Percentiles rank a stretch among this genome's conserved stretches.
These are phyloP conservation scores for Rhabditoides inermis DNA, from an alignment of 2,888 invertebrate species.

Conservation along the genomic window DNA sequence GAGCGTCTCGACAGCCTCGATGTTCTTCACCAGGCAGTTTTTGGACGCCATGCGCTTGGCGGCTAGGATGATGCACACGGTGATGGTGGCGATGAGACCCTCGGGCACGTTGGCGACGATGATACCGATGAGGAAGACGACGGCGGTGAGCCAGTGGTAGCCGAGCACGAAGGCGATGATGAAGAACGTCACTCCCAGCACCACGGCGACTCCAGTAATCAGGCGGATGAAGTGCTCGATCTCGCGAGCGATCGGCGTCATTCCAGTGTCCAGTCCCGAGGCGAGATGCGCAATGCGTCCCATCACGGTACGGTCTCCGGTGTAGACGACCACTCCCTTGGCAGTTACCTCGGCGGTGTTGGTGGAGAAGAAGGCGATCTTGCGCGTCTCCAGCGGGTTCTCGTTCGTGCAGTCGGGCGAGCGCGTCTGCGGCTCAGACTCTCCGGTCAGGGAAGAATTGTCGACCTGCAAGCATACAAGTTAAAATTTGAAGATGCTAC, in stretches of 20 bases:
- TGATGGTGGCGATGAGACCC: conserved; percentile 90
- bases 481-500: no score
- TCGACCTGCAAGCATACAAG: conserved; percentile 55
- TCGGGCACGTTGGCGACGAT: conserved; percentile 99
- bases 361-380: conserved; percentile 59
- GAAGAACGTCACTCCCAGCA: conserved; percentile 81
- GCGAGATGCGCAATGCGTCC: conserved; percentile 68
- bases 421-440: conserved; percentile 58
- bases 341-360: conserved; percentile 60
- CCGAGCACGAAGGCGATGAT: conserved; percentile 90
- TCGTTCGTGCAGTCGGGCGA: conserved; percentile 57
- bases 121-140: conserved; percentile 93
- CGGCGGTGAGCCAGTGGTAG: conserved; percentile 90
- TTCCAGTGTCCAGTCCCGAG: conserved; percentile 80
- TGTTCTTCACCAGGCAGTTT: conserved; percentile 72
- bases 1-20: conserved; percentile 72
- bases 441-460: conserved; percentile 59
- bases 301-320: conserved; percentile 55
- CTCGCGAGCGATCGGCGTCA: conserved; percentile 97
- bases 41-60: conserved; percentile 97
- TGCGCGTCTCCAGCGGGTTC: conserved; percentile 58
- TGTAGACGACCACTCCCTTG: conserved; percentile 60
- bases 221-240: conserved; percentile 70
- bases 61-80: conserved; percentile 92
- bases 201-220: conserved; percentile 52